Conservation (phyloP, 2,113 vertebrate genomes). For the Ramphastos sulfuratus region DNA sequence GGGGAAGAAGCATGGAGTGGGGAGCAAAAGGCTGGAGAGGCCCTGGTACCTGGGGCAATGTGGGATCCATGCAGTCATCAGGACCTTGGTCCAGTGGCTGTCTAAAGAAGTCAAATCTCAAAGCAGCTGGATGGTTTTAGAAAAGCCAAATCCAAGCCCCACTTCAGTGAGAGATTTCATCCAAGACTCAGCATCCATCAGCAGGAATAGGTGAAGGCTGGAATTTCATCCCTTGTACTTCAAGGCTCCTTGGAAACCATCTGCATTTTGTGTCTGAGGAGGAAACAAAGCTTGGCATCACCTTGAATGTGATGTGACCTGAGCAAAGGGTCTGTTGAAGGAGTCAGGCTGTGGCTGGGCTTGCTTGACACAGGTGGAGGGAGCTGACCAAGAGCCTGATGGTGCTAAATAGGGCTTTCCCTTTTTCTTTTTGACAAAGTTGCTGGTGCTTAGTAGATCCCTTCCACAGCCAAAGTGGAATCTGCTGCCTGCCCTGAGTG, state of each 20-base stretch:
- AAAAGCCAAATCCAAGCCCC: neutral
- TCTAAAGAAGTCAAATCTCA: neutral
- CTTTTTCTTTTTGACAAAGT: fast-evolving
- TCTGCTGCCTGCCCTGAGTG: fast-evolving
- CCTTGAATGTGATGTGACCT: neutral
- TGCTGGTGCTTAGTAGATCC: neutral
- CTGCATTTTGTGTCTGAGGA: neutral
- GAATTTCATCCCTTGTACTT: neutral
- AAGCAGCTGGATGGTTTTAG: fast-evolving
- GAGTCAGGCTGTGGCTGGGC: neutral
- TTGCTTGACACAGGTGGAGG: neutral
- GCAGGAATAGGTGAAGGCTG: neutral
- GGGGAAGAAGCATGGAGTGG: neutral
- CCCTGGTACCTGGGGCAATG: neutral
- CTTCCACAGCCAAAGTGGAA: neutral
- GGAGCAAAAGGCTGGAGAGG: neutral
- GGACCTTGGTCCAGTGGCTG: neutral
- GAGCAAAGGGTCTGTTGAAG: neutral
- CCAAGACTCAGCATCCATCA: neutral
- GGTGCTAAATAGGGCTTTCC: fast-evolving
- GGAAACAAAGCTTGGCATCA: neutral
- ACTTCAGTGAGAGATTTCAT: neutral
- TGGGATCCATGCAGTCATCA: neutral
- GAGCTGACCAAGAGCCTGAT: neutral
- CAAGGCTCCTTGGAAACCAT: neutral